Percentiles rank a stretch among this genome's conserved stretches.
Conservation (phyloP, 2,888 invertebrate species). For the Zygaena filipendulae region DNA sequence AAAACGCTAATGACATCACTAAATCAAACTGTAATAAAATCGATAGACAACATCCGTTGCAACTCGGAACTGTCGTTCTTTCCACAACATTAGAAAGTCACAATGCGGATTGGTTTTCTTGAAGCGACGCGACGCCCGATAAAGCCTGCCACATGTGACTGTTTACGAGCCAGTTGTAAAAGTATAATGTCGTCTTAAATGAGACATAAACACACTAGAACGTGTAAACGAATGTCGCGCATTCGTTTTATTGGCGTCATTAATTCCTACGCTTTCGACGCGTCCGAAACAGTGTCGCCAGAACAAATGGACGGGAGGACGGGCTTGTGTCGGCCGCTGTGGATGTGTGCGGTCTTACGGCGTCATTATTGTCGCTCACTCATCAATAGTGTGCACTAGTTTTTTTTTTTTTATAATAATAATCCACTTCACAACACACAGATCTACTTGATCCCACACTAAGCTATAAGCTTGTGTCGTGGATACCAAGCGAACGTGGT, state of each 20-base stretch:
- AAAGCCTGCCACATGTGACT: constrained; percentile 50
- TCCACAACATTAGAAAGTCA: constrained; percentile 35
- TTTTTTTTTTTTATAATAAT: too few species aligned
- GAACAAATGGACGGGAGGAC: constrained; percentile 10
- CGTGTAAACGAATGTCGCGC: constrained; percentile 65
- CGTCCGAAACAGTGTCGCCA: constrained; percentile 27
- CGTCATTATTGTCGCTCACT: background rate
- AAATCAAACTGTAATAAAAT: too few species aligned
- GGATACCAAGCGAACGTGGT: too few species aligned
- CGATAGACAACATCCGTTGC: too few species aligned
- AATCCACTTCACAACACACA: too few species aligned
- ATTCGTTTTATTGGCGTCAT: constrained; percentile 64
- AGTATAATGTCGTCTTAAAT: constrained; percentile 65
- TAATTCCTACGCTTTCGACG: constrained; percentile 55
- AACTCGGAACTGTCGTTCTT: too few species aligned
- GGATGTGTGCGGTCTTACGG: constrained; percentile 4
- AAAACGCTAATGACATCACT: too few species aligned
- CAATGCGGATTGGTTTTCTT: constrained; percentile 33
- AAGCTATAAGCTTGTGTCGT: too few species aligned
- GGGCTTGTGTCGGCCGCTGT: constrained; percentile 6
- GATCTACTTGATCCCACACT: too few species aligned
- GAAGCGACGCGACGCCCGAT: too few species aligned
- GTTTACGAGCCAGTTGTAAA: constrained; percentile 57
- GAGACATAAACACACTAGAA: constrained; percentile 61
- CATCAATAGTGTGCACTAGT: background rate